Evolutionary conservation across 2,797 vertebrate species (phyloP).

Genomic region (Melanotaenia boesemani): DNA sequence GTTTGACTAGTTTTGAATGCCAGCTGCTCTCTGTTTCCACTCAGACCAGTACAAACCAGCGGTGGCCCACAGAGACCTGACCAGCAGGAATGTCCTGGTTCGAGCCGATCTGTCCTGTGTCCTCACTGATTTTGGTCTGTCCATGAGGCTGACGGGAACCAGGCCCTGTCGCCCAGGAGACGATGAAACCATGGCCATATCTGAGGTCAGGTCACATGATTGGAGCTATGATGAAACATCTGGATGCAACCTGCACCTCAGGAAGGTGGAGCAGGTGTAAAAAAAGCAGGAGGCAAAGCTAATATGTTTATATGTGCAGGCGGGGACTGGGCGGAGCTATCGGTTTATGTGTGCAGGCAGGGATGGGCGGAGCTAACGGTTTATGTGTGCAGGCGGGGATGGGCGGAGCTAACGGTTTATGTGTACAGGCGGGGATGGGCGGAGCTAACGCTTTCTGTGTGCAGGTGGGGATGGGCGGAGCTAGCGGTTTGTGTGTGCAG

Average conservation of each 20-base stretch:
- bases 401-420: no score
- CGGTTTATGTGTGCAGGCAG: background rate
- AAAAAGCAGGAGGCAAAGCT: no score
- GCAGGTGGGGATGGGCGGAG: conserved; percentile 78
- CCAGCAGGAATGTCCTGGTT: conserved; percentile 94
- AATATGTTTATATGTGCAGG: conserved; percentile 75
- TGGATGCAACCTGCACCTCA: background rate
- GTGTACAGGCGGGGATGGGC: no score
- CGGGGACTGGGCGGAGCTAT: conserved; percentile 45
- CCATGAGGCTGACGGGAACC: conserved; percentile 92
- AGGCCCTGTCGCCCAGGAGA: conserved; percentile 89
- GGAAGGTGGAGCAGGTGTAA: background rate
- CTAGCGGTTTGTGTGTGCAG: background rate
- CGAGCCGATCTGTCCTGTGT: conserved; percentile 92
- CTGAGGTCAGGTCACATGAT: conserved; percentile 84
- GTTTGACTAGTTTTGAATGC: no score
- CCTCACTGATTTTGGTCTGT: conserved; percentile 94
- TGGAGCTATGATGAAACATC: background rate
- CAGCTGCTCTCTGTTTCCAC: background rate
- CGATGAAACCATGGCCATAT: conserved; percentile 93
- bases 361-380: background rate
- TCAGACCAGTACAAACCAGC: conserved; percentile 94
- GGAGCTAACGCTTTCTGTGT: background rate
- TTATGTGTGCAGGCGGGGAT: background rate
- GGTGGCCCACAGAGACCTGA: conserved; percentile 94